Base-by-base conservation (phyloP, 1,140 invertebrate genomes). In the Lasioglossum baleicum region DNA sequence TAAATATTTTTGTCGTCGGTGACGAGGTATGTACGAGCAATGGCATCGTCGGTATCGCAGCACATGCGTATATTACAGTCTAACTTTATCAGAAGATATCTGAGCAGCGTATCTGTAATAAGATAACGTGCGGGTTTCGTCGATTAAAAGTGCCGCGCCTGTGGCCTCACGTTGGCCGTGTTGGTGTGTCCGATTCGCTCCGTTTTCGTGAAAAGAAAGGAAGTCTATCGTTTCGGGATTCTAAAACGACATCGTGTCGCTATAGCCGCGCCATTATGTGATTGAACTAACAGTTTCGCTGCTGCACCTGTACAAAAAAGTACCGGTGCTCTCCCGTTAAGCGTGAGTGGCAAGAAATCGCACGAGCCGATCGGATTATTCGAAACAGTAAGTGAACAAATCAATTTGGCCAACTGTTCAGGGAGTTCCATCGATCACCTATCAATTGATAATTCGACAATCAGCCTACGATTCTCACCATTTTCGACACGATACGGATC, bases 41-140 rank as follows among this genome's bases (percentile, higher is more conserved):
- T 65, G 78, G 77, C 65, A 17, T 48, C 63, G 73, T 76, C 44
- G 60, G 65, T 60, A 79, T 83, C 81, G 60, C 61, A 80, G 63
- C 76, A 82, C 79, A 77, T 74, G 69, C 83, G 73, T 67, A 74
- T 80, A 72, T 77, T 85, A 90, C 78, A 82, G 79, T 84, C 81
- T 53, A 79, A 82, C 86, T 91, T 91, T 92, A 92, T 92, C 91
- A 78, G 68, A 86, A 87, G 90, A 91, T 91, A 92, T 92, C 90
- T 88, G 83, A 82, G 40, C 77, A 69, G 83, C 90, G 81, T 92
- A 92, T 92, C 91, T 90, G 77, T 84, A 81, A 81, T 70, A 77
- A 88, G 91, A 92, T 92, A 92, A 92, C 89, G 76, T 70, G 58
- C 71, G 85, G 83, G 83, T 88, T 88, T 88, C 86, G 80, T 84